Evolutionary conservation across 92 coral and sea anemone species (phyloP), one percentile per base, ranked within the genome.

Genomic region (Heteractis magnifica): DNA sequence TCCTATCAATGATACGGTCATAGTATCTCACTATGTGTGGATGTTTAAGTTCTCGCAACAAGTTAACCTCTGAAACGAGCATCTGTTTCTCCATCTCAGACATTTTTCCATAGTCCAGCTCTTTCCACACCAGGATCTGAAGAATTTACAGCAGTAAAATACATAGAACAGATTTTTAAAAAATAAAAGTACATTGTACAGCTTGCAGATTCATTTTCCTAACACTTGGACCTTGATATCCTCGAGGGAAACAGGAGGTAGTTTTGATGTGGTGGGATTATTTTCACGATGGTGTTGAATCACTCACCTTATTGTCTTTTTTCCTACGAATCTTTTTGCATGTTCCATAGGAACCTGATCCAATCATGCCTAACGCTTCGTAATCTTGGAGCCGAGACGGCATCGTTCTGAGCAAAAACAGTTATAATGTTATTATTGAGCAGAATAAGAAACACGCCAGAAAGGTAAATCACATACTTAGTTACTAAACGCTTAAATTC

Each of bases 31-130:
- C 99, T 72, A 97, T 97, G 52, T 97, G 93, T 6, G 99, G 99
- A 73, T 97, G 99, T 50, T 92, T 97, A 10, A 97, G 82, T 81
- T 97, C 99, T 76, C 99, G 92, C 56, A 97, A 75, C 15, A 97
- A 91, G 82, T 97, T 97, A 85, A 97, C 99, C 77, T 97, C 99
- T 50, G 99, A 97, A 19, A 97, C 99, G 34, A 97, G 93, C 98
- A 97, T 90, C 79, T 97, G 96, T 51, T 97, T 97, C 75, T 97
- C 99, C 77, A 82, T 82, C 76, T 97, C 99, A 3, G 99, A 79
- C 99, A 97, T 97, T 77, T 92, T 90, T 4, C 99, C 99, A 86
- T 97, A 97, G 87, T 97, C 98, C 14, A 97, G 87, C 82, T 95
- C 98, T 74, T 95, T 95, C 98, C 98, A 95, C 11, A 97, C 99